Conservation (phyloP, 1,140 invertebrate species). For the Philopotamus ludificatus region DNA sequence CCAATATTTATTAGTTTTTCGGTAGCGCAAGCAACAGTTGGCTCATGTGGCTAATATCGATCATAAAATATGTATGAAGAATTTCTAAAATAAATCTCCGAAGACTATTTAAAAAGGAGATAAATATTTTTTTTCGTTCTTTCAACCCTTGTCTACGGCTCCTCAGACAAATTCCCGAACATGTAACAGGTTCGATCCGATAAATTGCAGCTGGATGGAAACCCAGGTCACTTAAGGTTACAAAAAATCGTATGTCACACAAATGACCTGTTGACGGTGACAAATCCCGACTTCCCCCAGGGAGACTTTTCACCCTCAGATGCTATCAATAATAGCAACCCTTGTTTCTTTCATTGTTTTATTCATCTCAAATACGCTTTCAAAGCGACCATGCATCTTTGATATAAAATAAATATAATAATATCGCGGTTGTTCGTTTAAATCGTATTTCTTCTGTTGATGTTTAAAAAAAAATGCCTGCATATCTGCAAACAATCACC, state of each 20-base stretch:
- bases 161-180: not conserved
- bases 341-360: no score
- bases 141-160: not conserved
- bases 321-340: no score
- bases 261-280: slow-evolving; percentile 1
- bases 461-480: no score
- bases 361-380: no score
- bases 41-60: not conserved
- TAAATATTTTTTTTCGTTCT: no score
- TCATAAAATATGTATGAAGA: not conserved
- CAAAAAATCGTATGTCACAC: slow-evolving; percentile 17
- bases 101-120: no score
- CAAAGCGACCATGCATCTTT: no score
- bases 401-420: no score
- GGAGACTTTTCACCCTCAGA: not conserved
- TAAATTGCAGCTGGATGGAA: not conserved
- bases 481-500: no score
- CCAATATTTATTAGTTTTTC: slow-evolving; percentile 18
- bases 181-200: not conserved
- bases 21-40: slow-evolving; percentile 16
- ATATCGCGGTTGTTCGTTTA: no score
- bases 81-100: no score
- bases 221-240: slow-evolving; percentile 15
- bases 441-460: no score
- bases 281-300: not conserved